Base-by-base conservation (phyloP, 2,113 vertebrate genomes). In the Phasianus colchicus region DNA sequence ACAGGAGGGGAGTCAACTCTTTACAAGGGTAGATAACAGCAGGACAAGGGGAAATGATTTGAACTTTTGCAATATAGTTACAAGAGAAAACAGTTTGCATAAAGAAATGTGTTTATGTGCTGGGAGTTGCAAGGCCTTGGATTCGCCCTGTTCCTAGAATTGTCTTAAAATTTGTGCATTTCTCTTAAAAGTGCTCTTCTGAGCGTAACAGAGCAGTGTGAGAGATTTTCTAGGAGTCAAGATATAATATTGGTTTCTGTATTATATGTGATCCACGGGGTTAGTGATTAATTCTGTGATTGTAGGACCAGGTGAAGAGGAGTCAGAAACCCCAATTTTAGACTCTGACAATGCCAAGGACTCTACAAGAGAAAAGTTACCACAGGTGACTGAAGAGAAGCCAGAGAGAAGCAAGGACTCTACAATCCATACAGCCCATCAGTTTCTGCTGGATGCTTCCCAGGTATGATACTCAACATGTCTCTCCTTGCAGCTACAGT, bases 401-500 rank as follows among this genome's bases (percentile, higher is more conserved):
- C 93, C 95, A 54, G 98, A 99, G 85, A 98, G 98, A 95, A 98
- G 95, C 80, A 98, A 36, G 30, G 98, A 99, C 25, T 99, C 99
- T 0, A 99, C 98, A 20, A 97, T 99, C 86, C 99, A 99, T 89
- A 99, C 99, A 2, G 97, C 98, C 20, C 98, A 98, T 45, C 98
- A 99, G 52, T 97, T 99, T 77, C 93, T 99, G 58, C 65, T 97
- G 88, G 97, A 98, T 3, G n/a, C 36, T 92, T 40, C 95, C 48
- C 97, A 97, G 97, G 98, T 98, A 91, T 6, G 66, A 38, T 32
- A 50, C 34, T 14, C 40, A 55, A 11, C 45, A 17, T 29, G 12
- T 93, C 22, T 93, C 21, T 4, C 79, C 55, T 88, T 54, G 27
- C 30, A 83, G 45, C 55, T 82, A 6, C 15, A 65, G 63, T 14